A percentile compares a stretch with the other conserved stretches of the same genome.
Conservation (phyloP, 2,888 invertebrate species). For the Cinara cedri region DNA sequence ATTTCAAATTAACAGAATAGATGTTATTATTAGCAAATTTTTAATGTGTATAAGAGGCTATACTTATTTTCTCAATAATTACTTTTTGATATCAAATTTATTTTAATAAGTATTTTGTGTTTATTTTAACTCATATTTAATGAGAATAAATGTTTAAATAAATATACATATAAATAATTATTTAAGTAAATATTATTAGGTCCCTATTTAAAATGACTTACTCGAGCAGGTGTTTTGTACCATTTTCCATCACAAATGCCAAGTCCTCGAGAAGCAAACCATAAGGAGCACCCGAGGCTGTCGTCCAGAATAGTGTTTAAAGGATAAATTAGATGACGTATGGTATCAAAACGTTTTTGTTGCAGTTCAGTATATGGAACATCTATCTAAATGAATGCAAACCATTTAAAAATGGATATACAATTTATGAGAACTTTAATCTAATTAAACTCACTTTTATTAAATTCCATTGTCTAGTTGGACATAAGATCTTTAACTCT, state of each 20-base stretch:
- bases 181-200: not conserved
- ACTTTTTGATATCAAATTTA: not conserved
- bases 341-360: slow-evolving; percentile 66
- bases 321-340: slow-evolving; percentile 84
- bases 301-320: slow-evolving; percentile 90
- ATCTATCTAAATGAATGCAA: slow-evolving; percentile 67
- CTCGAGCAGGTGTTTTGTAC: slow-evolving; percentile 71
- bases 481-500: slow-evolving; percentile 74
- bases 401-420: slow-evolving; percentile 12
- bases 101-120: not conserved
- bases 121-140: not conserved
- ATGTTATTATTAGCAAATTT: not conserved
- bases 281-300: slow-evolving; percentile 92
- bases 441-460: slow-evolving; percentile 67
- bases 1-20: not conserved
- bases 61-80: not conserved
- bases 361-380: slow-evolving; percentile 72
- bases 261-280: slow-evolving; percentile 88
- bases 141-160: not conserved
- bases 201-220: slow-evolving; percentile 62
- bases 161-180: too few relatives aligned
- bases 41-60: not conserved
- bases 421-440: slow-evolving; percentile 11
- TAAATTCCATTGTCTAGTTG: slow-evolving; percentile 81
- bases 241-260: slow-evolving; percentile 63